phyloP scores from a whole-genome alignment of 2,888 invertebrate species.

The Drosophila conformis region DNA sequence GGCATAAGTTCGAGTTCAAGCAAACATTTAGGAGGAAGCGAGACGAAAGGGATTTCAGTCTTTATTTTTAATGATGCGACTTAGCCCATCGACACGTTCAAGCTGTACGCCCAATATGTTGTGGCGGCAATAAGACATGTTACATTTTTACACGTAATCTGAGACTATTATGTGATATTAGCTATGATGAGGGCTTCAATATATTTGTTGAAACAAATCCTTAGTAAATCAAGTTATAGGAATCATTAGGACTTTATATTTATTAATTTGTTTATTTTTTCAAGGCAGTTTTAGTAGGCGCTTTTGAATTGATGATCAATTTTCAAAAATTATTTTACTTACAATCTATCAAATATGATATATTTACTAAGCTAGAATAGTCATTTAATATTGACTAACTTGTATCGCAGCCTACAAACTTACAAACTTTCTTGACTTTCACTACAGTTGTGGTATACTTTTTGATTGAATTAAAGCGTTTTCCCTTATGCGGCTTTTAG shows the following conservation, averaged over 20 bases:
- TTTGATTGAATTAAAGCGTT: background rate
- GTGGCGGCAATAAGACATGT: background rate
- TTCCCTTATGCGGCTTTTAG: background rate
- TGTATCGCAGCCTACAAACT: background rate
- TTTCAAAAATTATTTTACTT: background rate
- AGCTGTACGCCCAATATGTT: conserved; percentile 4
- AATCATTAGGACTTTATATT: background rate
- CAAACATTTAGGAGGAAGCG: conserved; percentile 50
- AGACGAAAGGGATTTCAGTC: conserved; percentile 1
- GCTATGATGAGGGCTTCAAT: background rate
- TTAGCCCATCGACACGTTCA: conserved; percentile 27
- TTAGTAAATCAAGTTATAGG: background rate
- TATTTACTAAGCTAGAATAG: background rate
- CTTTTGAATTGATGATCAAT: background rate
- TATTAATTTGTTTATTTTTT: background rate
- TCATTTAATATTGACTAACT: background rate
- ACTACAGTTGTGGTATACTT: background rate
- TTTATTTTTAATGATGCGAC: conserved; percentile 2
- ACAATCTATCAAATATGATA: background rate
- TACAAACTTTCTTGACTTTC: background rate
- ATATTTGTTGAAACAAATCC: background rate
- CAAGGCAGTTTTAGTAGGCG: background rate
- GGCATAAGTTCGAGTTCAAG: conserved; percentile 83
- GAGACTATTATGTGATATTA: background rate
- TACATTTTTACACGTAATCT: background rate